Percentiles rank a stretch among this genome's conserved stretches.
Conservation (phyloP, 1,140 invertebrate genomes). For the Cataglyphis hispanica region DNA sequence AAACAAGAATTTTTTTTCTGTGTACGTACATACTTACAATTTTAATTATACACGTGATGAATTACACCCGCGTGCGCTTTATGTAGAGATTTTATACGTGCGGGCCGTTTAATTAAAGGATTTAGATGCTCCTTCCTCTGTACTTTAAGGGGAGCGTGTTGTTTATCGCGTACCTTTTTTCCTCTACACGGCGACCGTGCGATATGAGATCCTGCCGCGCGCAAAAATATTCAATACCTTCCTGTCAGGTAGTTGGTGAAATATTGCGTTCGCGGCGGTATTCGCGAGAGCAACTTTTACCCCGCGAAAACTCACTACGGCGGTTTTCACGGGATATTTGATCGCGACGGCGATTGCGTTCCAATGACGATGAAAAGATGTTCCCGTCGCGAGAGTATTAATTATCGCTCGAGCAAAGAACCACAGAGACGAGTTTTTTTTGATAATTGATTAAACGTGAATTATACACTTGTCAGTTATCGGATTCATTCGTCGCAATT, state of each 20-base stretch:
- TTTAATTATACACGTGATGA: conserved; percentile 54
- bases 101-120: conserved; percentile 67
- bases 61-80: conserved; percentile 17
- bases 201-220: conserved; percentile 38
- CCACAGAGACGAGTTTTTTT: not conserved
- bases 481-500: conserved; percentile 12
- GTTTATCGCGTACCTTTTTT: conserved; percentile 31
- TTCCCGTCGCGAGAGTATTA: conserved; percentile 28
- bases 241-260: conserved; percentile 34
- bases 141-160: conserved; percentile 26
- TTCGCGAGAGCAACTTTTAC: conserved; percentile 47
- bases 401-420: conserved; percentile 17
- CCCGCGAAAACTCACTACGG: conserved; percentile 17
- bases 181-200: no score
- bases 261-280: conserved; percentile 44
- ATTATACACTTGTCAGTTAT: conserved; percentile 19
- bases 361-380: conserved; percentile 14
- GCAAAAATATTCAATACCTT: conserved; percentile 54
- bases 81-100: conserved; percentile 58
- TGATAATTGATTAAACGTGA: conserved; percentile 50
- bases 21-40: not conserved
- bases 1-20: no score
- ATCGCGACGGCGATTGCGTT: conserved; percentile 44
- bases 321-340: conserved; percentile 46
- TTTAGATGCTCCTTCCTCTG: conserved; percentile 32